Evolutionary conservation across 2,888 invertebrate genomes (phyloP).

Genomic region (Folsomia candida): DNA sequence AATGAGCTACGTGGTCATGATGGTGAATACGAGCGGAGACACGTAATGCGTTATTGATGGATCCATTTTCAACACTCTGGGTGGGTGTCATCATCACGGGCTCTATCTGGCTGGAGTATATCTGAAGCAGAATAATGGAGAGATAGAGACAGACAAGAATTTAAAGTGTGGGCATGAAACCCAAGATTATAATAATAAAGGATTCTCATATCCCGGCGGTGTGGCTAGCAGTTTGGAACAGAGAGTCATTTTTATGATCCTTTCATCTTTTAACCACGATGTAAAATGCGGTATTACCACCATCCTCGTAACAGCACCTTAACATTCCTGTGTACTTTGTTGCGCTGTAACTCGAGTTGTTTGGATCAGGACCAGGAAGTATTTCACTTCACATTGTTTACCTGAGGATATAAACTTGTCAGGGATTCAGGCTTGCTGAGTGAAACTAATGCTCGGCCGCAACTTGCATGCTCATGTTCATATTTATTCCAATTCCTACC

Average conservation of each 20-base stretch:
- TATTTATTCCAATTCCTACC: background rate
- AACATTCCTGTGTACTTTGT: background rate
- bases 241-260: background rate
- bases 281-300: background rate
- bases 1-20: background rate
- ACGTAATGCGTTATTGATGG: background rate
- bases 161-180: background rate
- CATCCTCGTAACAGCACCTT: background rate
- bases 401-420: background rate
- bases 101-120: background rate
- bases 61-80: background rate
- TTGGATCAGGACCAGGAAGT: background rate
- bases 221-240: background rate
- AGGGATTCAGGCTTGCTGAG: background rate
- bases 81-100: background rate
- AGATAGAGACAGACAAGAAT: background rate
- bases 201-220: background rate
- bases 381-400: background rate
- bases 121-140: background rate
- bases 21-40: background rate
- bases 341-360: background rate
- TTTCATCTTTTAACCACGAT: background rate
- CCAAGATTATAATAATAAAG: background rate
- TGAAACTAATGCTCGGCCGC: background rate
- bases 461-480: background rate